Base-by-base conservation (phyloP, 1,140 invertebrate genomes). In the Eciton burchellii region DNA sequence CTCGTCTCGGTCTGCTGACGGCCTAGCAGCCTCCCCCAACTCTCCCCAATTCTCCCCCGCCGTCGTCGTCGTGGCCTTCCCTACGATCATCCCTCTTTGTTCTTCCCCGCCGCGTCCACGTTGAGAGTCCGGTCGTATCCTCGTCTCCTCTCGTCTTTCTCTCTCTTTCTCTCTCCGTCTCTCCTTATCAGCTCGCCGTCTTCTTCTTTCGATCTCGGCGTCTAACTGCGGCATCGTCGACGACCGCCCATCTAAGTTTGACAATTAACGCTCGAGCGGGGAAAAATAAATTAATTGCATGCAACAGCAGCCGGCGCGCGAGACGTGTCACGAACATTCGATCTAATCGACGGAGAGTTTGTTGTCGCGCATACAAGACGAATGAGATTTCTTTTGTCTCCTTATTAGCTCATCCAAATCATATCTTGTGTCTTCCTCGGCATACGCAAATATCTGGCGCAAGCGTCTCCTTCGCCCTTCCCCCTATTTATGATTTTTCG, bases 221-320 rank as follows among this genome's bases (percentile, higher is more conserved):
- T 77, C 77, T 56, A 84, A 85, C 88, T 84, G 86, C 56, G 88
- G 82, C 82, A 82, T 87, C 84, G 66, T 57, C 81, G 82, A 87
- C 89, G 86, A 92, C 91, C 91, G 89, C 90, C 87, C 84, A 92
- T 93, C 92, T 92, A 93, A 93, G 90, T 93, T 93, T 92, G 92
- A 93, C 92, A 93, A 93, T 92, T 93, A 93, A 92, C 91, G 87
- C 77, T 57, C 71, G 74, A 70, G 81, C 84, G 43, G 68, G 83
- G 88, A 91, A 92, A 92, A 93, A 93, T 91, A 91, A 92, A 92
- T 92, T 92, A 91, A 91, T 92, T 90, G 88, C 85, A 84, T 57
- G 60, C 82, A 86, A 65, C n/a, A n/a, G n/a, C n/a, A n/a, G n/a
- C 68, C 76, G 52, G 45, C 9, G 72, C 26, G 62, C 77, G 74